These are phyloP conservation scores for Sebastes umbrosus DNA, from an alignment of 2,797 vertebrate genomes.

Conservation along the genomic window DNA sequence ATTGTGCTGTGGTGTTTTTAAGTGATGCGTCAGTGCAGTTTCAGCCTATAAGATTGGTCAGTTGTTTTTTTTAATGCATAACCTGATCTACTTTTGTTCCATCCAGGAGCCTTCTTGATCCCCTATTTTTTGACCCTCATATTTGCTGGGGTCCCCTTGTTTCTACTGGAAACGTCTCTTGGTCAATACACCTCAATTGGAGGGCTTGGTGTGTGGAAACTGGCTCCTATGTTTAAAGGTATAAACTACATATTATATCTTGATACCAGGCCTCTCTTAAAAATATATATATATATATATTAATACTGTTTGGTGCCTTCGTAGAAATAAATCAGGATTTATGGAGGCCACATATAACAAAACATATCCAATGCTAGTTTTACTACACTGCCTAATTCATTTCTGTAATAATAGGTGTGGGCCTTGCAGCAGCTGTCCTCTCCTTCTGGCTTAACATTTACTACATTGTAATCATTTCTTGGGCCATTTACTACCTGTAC, in stretches of 20 bases:
- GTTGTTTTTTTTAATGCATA: conserved; percentile 18
- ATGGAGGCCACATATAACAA: conserved; percentile 24
- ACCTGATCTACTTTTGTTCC: conserved; percentile 50
- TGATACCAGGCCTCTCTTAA: background rate
- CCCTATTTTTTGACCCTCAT: conserved; percentile 98
- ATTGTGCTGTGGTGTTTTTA: conserved; percentile 17
- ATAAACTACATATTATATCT: conserved; percentile 38
- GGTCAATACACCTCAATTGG: conserved; percentile 97
- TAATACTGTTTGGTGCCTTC: background rate
- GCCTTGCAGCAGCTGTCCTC: conserved; percentile 95
- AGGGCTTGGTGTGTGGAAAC: conserved; percentile 97
- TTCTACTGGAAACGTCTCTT: conserved; percentile 94
- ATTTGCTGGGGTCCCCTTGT: conserved; percentile 97
- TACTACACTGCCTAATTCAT: conserved; percentile 31
- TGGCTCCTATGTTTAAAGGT: conserved; percentile 99
- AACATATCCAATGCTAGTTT: background rate
- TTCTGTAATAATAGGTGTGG: conserved; percentile 87
- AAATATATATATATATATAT: background rate
- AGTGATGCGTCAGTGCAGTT: conserved; percentile 14
- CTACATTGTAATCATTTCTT: conserved; percentile 98
- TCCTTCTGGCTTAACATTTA: conserved; percentile 99
- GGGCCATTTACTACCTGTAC: conserved; percentile 99
- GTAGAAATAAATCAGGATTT: conserved; percentile 8
- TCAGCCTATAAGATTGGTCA: background rate
- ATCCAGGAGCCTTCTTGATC: conserved; percentile 95